Evolutionary conservation across 2,113 vertebrate genomes (phyloP).

Genomic region (Brachyhypopomus gauderio): DNA sequence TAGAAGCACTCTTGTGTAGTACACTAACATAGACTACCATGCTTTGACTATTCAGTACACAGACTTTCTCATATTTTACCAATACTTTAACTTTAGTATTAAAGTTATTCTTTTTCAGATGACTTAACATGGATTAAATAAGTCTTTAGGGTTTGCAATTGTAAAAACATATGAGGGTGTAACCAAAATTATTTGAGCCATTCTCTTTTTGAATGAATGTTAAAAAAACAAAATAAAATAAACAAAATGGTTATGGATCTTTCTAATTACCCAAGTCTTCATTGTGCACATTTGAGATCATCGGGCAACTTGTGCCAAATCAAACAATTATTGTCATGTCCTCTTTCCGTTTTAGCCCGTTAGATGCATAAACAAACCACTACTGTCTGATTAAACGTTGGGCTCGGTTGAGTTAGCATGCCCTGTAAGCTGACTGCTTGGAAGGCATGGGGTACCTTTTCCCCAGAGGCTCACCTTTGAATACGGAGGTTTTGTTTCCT

Average conservation of each 20-base stretch:
- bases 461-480: background rate
- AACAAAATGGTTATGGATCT: background rate
- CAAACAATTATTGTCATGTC: background rate
- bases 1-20: background rate
- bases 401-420: background rate
- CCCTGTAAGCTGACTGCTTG: slow-evolving; percentile 1
- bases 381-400: background rate
- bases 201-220: background rate
- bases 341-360: no score
- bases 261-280: background rate
- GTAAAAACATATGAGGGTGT: background rate
- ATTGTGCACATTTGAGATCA: background rate
- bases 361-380: no score
- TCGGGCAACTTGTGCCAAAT: background rate
- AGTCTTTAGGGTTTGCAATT: background rate
- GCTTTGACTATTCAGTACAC: background rate
- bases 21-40: background rate
- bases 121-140: background rate
- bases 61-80: background rate
- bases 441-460: background rate
- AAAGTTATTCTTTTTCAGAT: background rate
- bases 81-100: background rate
- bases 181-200: background rate
- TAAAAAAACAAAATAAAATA: background rate
- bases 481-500: slow-evolving; percentile 18